Conservation (phyloP, 92 coral and sea anemone genomes). For the Desmophyllum pertusum region DNA sequence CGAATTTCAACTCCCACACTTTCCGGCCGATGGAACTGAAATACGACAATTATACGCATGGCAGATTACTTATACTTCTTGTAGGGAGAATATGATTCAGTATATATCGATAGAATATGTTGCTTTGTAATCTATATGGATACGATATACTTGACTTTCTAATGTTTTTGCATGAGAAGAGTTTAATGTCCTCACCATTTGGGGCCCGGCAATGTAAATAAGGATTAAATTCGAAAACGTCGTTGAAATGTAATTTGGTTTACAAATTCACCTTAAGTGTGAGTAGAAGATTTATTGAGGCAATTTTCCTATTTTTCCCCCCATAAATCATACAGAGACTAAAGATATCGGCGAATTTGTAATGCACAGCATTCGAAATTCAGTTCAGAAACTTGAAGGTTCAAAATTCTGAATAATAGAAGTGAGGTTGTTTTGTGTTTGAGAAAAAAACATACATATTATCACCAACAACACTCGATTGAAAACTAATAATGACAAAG, state of each 20-base stretch:
- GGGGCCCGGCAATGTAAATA: not conserved
- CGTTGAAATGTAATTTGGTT: not conserved
- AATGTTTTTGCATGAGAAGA: not conserved
- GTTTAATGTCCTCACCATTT: not conserved
- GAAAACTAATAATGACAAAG: not conserved
- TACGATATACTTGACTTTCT: not conserved
- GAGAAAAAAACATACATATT: not conserved
- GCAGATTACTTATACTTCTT: not conserved
- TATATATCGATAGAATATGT: not conserved
- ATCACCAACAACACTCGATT: not conserved
- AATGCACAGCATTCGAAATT: not conserved
- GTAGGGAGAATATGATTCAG: not conserved
- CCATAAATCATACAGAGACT: not conserved
- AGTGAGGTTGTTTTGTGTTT: not conserved
- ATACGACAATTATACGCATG: not conserved
- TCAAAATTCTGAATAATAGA: not conserved
- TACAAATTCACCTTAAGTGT: not conserved
- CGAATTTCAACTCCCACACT: not conserved
- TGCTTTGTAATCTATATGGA: not conserved
- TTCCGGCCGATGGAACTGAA: slow-evolving; percentile 17
- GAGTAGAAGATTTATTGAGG: not conserved
- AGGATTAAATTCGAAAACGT: not conserved
- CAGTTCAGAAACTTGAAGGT: not conserved
- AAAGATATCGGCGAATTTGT: not conserved
- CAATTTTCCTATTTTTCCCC: not conserved